Evolutionary conservation across 64 coral and sea anemone species (phyloP), one percentile per base, ranked within the genome.

Genomic region (Catalaphyllia jardinei): DNA sequence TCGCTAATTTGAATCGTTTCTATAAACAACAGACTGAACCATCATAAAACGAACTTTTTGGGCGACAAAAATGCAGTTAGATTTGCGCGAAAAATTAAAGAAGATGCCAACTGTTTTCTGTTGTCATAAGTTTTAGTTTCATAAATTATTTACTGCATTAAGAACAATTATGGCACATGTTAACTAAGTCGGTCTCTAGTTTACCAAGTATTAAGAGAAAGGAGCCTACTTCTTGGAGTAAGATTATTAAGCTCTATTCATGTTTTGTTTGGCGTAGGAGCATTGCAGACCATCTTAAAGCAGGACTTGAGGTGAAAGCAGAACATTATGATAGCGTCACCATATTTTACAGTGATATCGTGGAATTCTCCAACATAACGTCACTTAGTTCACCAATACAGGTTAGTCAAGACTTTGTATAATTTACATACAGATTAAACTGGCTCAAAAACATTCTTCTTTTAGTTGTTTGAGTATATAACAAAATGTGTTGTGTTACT

Each of bases 281-380:
- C 35, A 90, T 94, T 30, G 92, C 92, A 27, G 92, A 94, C 54
- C 52, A 76, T 55, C 88, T 94, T 18, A 94, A 94, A 52, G 60
- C 88, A 1, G 92, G 92, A 50, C 49, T 79, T 24, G 73, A 74
- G 22, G 78, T 94, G 74, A 94, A 94, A 39, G 92, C 92, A 10
- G 92, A 94, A 31, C 89, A 88, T 72, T 94, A 86, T 64, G 87
- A 89, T 51, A 60, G 89, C 14, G 92, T 94, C 24, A 94, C 92
- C 24, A 61, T 94, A 8, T 90, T 90, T 35, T 94, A 89, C 79
- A 90, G 93, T 73, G 81, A 87, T 39, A 87, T 94, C n/a, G 60
- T 84, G 17, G 82, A 86, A 54, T 90, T 94, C 42, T 87, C 88
- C 14, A 74, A 79, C 80, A 89, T 94, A 46, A 72, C 93, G 29